These are phyloP conservation scores for Chiloscyllium punctatum DNA, from an alignment of 2,797 vertebrate species.

Conservation along the genomic window DNA sequence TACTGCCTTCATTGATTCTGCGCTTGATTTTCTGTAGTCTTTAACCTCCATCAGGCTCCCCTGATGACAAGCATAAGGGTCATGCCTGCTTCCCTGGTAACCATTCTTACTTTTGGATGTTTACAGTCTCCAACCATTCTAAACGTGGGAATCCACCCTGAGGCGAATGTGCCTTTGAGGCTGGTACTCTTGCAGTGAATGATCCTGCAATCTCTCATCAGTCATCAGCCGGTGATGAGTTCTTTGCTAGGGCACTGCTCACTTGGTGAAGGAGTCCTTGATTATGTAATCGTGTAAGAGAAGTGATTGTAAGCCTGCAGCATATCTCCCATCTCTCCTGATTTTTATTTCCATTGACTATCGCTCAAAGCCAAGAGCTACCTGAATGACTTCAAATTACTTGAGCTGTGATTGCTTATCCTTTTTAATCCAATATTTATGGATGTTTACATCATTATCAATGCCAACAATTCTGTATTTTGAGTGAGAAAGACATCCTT, in stretches of 20 bases:
- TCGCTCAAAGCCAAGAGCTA: background rate
- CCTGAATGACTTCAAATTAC: background rate
- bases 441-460: background rate
- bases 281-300: background rate
- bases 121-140: background rate
- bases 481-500: background rate
- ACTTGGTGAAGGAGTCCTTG: background rate
- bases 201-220: background rate
- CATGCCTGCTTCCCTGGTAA: background rate
- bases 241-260: background rate
- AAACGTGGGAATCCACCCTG: background rate
- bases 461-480: background rate
- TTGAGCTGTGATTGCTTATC: background rate
- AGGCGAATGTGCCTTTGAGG: background rate
- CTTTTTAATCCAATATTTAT: background rate
- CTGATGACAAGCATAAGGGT: background rate
- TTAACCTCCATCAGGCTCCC: background rate
- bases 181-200: background rate
- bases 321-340: background rate
- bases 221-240: background rate
- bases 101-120: background rate
- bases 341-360: background rate
- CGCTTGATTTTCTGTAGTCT: background rate
- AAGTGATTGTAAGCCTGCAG: background rate
- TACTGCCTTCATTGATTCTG: background rate